Conservation (phyloP, 2,797 vertebrate species). For the Monodelphis domestica region DNA sequence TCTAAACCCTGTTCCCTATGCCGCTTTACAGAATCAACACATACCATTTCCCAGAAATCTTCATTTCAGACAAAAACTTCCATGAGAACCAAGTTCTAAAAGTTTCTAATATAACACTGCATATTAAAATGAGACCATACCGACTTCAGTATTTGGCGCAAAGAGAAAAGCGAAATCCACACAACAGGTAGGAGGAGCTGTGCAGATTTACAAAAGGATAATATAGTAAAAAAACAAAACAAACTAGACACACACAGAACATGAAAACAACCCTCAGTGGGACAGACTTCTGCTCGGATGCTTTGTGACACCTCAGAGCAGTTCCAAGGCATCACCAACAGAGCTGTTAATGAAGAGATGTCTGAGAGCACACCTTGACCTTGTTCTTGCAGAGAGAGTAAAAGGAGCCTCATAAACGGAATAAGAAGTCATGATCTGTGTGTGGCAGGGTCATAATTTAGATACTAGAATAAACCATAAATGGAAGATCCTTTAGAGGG, state of each 20-base stretch:
- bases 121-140: not conserved
- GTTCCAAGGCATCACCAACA: not conserved
- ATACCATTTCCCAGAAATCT: constrained; percentile 16
- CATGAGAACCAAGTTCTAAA: constrained; percentile 1
- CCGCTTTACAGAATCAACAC: not conserved
- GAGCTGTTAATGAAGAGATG: not conserved
- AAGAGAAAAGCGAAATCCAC: constrained; percentile 26
- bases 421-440: not conserved
- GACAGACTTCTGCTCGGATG: not conserved
- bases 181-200: not conserved
- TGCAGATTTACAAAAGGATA: constrained; percentile 25
- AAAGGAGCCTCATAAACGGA: not conserved
- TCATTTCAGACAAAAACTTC: constrained; percentile 26
- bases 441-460: not conserved
- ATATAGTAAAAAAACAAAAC: not conserved
- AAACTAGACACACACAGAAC: not conserved
- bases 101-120: constrained; percentile 31
- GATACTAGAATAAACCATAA: constrained; percentile 21
- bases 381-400: not conserved
- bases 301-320: not conserved
- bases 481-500: not conserved
- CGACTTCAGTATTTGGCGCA: not conserved
- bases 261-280: not conserved
- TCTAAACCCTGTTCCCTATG: too few relatives aligned
- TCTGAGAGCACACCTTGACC: not conserved